A percentile compares a stretch with the other conserved stretches of the same genome.
Conservation (phyloP, 2,888 invertebrate genomes). For the Cordylochernes scorpioides region DNA sequence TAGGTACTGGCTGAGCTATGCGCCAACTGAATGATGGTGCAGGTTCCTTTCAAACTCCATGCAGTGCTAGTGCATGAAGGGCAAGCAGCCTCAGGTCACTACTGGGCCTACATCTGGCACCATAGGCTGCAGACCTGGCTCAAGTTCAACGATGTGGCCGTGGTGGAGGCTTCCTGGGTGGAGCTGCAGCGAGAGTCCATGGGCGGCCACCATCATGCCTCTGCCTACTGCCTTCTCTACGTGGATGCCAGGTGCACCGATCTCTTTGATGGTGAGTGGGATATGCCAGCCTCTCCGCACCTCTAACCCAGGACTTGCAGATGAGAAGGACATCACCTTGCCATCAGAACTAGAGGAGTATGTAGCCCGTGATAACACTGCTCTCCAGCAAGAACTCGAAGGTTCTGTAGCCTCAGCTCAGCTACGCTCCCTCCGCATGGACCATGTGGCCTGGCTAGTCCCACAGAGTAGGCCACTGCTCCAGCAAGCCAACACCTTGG, state of each 20-base stretch:
- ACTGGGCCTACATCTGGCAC: slow-evolving; percentile 26
- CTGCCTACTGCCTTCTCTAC: slow-evolving; percentile 26
- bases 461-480: no score
- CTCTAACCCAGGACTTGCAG: no score
- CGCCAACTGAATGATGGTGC: slow-evolving; percentile 5
- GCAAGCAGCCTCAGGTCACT: slow-evolving; percentile 26
- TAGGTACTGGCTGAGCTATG: neutral
- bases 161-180: slow-evolving; percentile 23
- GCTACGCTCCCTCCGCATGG: no score
- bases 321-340: no score
- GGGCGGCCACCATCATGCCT: slow-evolving; percentile 25
- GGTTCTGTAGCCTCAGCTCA: no score
- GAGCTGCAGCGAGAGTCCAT: slow-evolving; percentile 24
- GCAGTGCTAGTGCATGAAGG: slow-evolving; percentile 27
- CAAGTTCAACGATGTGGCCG: slow-evolving; percentile 26
- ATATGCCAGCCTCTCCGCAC: no score
- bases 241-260: slow-evolving; percentile 19
- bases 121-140: slow-evolving; percentile 20
- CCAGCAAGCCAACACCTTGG: no score
- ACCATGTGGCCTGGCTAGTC: no score
- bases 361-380: slow-evolving; percentile 21
- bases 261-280: slow-evolving; percentile 15
- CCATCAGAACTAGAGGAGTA: slow-evolving; percentile 18
- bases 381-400: slow-evolving; percentile 4
- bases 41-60: slow-evolving; percentile 24